phyloP scores from a whole-genome alignment of 2,113 vertebrate genomes.

The Sarotherodon lohbergeri region DNA sequence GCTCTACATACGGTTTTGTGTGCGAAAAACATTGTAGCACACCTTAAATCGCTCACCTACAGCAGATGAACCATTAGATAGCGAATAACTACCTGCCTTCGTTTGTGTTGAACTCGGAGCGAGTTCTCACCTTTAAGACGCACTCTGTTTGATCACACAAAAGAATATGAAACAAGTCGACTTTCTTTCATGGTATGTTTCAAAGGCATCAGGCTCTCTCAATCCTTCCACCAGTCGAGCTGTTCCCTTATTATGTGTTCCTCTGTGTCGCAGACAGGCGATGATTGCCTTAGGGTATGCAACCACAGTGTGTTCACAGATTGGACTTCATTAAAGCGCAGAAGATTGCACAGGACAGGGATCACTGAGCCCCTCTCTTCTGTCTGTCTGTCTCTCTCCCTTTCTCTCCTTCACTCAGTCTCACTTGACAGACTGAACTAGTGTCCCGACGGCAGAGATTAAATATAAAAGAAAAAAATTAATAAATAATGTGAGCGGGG shows the following conservation, averaged over 20 bases:
- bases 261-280: slow-evolving; percentile 21
- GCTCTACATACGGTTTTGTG: neutral
- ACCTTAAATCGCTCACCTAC: neutral
- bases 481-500: slow-evolving; percentile 32
- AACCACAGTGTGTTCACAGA: slow-evolving; percentile 58
- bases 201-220: slow-evolving; percentile 21
- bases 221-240: slow-evolving; percentile 1
- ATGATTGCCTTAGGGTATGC: slow-evolving; percentile 35
- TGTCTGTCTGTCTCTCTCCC: neutral
- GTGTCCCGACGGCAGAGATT: slow-evolving; percentile 53
- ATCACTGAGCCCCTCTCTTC: slow-evolving; percentile 28
- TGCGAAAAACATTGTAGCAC: neutral
- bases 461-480: slow-evolving; percentile 48
- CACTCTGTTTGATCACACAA: slow-evolving; percentile 25
- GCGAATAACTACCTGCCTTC: neutral
- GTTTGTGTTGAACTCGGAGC: neutral
- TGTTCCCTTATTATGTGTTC: slow-evolving; percentile 33
- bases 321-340: slow-evolving; percentile 68
- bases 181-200: slow-evolving; percentile 46
- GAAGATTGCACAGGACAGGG: slow-evolving; percentile 61
- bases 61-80: neutral
- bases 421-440: slow-evolving; percentile 32
- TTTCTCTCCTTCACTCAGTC: slow-evolving; percentile 1
- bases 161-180: slow-evolving; percentile 25
- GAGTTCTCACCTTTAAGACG: slow-evolving; percentile 4